Percentiles rank a stretch among this genome's conserved stretches.
These are phyloP conservation scores for Pocillopora verrucosa DNA, from an alignment of 64 coral and sea anemone species.

Conservation along the genomic window DNA sequence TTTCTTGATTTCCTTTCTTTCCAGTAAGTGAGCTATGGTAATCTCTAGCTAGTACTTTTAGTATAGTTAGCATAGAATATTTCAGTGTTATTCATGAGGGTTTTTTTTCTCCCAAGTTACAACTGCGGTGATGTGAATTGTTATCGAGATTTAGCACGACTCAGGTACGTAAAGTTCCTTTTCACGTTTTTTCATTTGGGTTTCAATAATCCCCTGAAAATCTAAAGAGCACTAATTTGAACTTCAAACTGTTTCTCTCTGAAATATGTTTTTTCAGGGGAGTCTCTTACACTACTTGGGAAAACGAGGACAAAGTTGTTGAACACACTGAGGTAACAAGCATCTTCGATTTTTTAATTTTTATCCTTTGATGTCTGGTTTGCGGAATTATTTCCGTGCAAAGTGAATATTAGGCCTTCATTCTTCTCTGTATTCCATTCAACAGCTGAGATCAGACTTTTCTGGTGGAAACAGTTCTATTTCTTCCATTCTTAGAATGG, in stretches of 20 bases:
- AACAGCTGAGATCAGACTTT: too few species aligned
- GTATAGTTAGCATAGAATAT: background rate
- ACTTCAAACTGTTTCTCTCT: background rate
- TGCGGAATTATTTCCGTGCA: too few species aligned
- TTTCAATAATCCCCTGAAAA: background rate
- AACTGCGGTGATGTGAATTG: conserved; percentile 88
- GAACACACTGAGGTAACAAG: conserved; percentile 77
- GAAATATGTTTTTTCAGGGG: conserved; percentile 34
- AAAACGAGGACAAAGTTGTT: conserved; percentile 71
- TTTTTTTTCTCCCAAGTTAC: conserved; percentile 50
- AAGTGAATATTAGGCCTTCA: too few species aligned
- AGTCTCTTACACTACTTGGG: conserved; percentile 79
- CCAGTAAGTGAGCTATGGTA: background rate
- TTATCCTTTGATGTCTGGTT: too few species aligned
- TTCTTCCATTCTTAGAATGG: too few species aligned
- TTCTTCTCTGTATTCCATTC: too few species aligned
- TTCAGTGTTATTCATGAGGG: background rate
- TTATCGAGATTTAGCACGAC: conserved; percentile 80
- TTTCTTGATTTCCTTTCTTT: background rate
- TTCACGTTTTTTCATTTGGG: background rate
- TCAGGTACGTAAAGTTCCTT: conserved; percentile 41
- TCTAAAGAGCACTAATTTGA: background rate
- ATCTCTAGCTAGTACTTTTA: background rate
- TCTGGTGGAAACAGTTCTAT: too few species aligned
- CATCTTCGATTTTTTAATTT: background rate